phyloP scores from a whole-genome alignment of 1,140 invertebrate species.

The Hylaeus anthracinus region DNA sequence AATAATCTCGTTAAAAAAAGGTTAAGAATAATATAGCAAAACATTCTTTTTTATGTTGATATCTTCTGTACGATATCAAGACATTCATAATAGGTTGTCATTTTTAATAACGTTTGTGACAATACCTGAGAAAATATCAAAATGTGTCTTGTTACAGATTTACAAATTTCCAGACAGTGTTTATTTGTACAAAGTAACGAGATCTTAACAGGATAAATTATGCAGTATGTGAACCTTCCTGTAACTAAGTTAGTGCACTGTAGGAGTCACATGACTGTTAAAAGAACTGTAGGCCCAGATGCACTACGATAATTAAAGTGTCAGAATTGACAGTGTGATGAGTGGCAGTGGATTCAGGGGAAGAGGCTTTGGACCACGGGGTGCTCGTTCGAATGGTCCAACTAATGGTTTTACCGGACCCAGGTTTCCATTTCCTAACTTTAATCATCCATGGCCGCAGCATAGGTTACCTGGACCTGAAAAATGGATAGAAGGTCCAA shows the following conservation, averaged over 20 bases:
- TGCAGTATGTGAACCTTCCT: constrained; percentile 9
- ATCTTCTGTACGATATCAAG: background rate
- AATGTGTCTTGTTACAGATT: background rate
- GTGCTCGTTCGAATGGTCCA: constrained; percentile 53
- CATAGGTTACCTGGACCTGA: constrained; percentile 31
- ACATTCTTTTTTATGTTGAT: background rate
- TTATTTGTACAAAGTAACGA: background rate
- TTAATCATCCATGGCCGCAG: constrained; percentile 26
- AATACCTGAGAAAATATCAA: background rate
- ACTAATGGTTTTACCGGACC: constrained; percentile 33
- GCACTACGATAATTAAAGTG: constrained; percentile 21
- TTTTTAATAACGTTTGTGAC: background rate
- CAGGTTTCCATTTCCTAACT: constrained; percentile 46
- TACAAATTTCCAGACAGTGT: background rate
- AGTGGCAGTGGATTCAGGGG: constrained; percentile 66
- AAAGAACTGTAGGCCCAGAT: constrained; percentile 9
- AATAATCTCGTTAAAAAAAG: background rate
- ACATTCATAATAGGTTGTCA: background rate
- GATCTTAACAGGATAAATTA: constrained; percentile 15
- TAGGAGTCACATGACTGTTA: background rate
- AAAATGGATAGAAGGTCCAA: constrained; percentile 38
- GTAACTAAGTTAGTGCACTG: background rate
- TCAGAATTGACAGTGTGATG: constrained; percentile 62
- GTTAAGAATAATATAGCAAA: background rate
- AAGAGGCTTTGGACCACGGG: constrained; percentile 64